Evolutionary conservation across 2,113 vertebrate genomes (phyloP).

Genomic region (Hippopotamus amphibius): DNA sequence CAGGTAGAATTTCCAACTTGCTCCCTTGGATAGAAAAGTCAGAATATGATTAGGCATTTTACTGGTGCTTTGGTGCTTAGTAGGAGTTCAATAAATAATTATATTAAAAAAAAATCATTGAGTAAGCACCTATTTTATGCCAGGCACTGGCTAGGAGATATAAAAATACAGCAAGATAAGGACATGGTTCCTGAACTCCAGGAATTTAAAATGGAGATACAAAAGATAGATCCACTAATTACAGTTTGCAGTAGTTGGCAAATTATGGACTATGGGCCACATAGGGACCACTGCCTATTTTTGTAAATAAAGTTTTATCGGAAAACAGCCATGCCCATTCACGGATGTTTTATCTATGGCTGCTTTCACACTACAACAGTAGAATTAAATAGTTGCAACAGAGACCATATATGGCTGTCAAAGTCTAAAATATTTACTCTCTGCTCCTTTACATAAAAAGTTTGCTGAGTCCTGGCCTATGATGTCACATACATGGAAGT

Average conservation of each 20-base stretch:
- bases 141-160: neutral
- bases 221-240: neutral
- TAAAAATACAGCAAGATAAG: neutral
- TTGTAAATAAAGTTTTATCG: slow-evolving; percentile 17
- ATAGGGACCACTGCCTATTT: neutral
- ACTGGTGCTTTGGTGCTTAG: neutral
- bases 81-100: neutral
- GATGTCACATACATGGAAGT: neutral
- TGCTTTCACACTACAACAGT: neutral
- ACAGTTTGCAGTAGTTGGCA: neutral
- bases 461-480: neutral
- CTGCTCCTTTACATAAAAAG: neutral
- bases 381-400: neutral
- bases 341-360: neutral
- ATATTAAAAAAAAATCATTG: neutral
- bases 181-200: neutral
- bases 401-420: neutral
- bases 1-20: neutral
- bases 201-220: neutral
- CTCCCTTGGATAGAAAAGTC: slow-evolving; percentile 38
- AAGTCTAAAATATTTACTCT: neutral
- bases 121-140: neutral
- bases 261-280: neutral
- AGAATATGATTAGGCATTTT: neutral
- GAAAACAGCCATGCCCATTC: neutral